Base-by-base conservation (phyloP, 1,140 invertebrate genomes). In the Zaprionus nigranus region DNA sequence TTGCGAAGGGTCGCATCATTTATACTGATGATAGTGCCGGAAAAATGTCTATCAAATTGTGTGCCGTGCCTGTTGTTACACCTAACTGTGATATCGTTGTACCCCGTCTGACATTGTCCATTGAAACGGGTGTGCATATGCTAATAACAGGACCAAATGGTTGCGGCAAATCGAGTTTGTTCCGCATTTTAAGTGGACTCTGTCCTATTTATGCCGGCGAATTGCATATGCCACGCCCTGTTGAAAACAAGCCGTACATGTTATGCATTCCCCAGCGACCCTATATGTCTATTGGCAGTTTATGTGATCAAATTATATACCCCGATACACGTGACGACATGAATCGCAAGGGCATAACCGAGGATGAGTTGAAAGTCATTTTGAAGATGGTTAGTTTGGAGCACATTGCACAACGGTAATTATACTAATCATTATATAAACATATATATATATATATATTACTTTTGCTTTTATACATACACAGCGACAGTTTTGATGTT, bases 211-310 rank as follows among this genome's bases (percentile, higher is more conserved):
- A 98, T 93, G 96, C 95, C 24, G 98, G 98, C 4, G 95, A 95
- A 73, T 93, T 99, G 59, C 94, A 95, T 53, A 96, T 97, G 81
- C 98, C 98, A 54, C 94, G 95, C 28, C 96, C 95, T 26, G 95
- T 95, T 67, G 94, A 93, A 43, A 94, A 94, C 77, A 93, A 93
- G 20, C 93, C 93, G 58, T 94, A 94, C 76, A 96, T 99, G 94
- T 99, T 99, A 93, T 99, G 99, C 93, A 99, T 99, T 68, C 98
- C 99, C 2, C 99, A 99, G 93, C 96, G 96, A 94, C 98, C 98
- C 1, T 99, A 99, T 93, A 98, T 99, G 97, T 97, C 97, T 1
- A 95, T 98, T 62, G 98, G 98, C 11, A 98, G 97, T 40, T 93
- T 99, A n/a, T 94, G 98, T 30, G 99, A 99, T 92, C 98, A 99